Evolutionary conservation across 2,888 invertebrate species (phyloP), one percentile per base, ranked within the genome.

Genomic region (Eilema griseolum): DNA sequence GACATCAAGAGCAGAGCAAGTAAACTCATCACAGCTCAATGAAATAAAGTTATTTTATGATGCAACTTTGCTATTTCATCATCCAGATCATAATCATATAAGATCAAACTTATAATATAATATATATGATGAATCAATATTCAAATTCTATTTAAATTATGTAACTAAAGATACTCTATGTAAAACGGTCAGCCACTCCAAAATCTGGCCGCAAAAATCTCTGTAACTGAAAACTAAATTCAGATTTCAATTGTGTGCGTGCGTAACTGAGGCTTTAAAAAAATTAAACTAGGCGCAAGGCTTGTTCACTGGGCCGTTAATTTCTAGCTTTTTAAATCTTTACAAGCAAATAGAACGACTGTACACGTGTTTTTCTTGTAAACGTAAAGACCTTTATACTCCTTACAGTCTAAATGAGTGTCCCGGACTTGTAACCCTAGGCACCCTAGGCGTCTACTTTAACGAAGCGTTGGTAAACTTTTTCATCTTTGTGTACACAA

Each of bases 381-480:
- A 71, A 66, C 79, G 52, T 52, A 74, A 81, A 76, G 78, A 75
- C 76, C 81, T 83, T 75, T 76, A 81, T 84, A 83, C 81, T 82
- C 82, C 85, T 85, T 85, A 85, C 86, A 83, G 86, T 83, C 85
- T 85, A 86, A 86, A 86, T 86, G 85, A 87, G 84, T 88, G 89
- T 89, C 84, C 85, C 84, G 83, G 81, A 82, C 85, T 83, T 88
- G 89, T 91, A 91, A 92, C 91, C 90, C 90, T 86, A 81, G 84
- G 89, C 86, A 92, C 91, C 90, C 90, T 86, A 81, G 83, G 89
- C 86, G 87, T 89, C 87, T 90, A 89, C 89, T 90, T 90, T 90
- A 92, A 92, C 92, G 90, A 92, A 92, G 89, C 91, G 88, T 86
- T 85, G 87, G 86, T 84, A 84, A 89, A 92, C 87, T 92, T 92